Base-by-base conservation (phyloP, 2,888 invertebrate genomes). In the Apoderus coryli region DNA sequence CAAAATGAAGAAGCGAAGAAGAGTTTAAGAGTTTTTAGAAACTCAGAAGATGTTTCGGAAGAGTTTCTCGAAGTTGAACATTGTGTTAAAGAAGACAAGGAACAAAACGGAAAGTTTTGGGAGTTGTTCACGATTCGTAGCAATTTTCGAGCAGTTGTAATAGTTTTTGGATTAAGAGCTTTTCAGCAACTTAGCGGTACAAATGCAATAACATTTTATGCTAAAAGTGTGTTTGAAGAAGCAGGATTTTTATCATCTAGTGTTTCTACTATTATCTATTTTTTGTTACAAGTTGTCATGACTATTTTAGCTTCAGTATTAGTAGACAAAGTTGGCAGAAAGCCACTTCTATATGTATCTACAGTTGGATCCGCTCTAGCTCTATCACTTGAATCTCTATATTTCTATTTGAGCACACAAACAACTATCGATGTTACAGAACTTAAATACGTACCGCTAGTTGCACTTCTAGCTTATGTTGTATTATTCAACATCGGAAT, bases 141-240 rank as follows among this genome's bases (percentile, higher is more conserved):
- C 2, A 71, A 71, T 46, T 63, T 67, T 38, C 68, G 67, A 53
- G 76, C 77, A 2, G 57, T 76, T 42, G 59, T 67, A 44, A 68
- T 77, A 29, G 63, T 68, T 23, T 50, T 73, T 22, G 66, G 68
- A n/a, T 56, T 78, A 4, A 59, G 66, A 49, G 50, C 62, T 3
- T 57, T 67, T 14, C 69, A 69, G 34, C 56, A 57, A 37, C 46
- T 73, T 16, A 69, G 68, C 43, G 74, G 73, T 2, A 68, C 69
- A 32, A 69, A 69, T 16, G 70, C 69, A 1, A 64, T 73, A 3
- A 64, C 70, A 0, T 67, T 71, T 3, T 72, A 72, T 44, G 65
- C 70, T 1, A 68, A 72, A 38, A 59, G 60, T 1, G 54, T 64
- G 6, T 53, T 63, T 10, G 42, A 59, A 10, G 57, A 59, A 16